Percentiles rank a stretch among this genome's conserved stretches.
These are phyloP conservation scores for Erpobdella octoculata DNA, from an alignment of 2,888 invertebrate genomes.

Conservation along the genomic window DNA sequence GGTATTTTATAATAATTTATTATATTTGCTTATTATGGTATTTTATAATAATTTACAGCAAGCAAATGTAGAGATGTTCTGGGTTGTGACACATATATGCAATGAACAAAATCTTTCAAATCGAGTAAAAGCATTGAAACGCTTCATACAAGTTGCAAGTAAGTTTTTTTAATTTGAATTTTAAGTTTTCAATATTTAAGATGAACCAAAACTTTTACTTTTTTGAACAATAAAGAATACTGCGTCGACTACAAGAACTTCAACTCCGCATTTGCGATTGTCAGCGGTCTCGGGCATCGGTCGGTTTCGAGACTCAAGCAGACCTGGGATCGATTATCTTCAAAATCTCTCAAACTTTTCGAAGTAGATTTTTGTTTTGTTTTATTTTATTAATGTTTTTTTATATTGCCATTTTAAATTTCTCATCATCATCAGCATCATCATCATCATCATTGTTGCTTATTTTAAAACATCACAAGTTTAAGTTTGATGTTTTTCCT, in stretches of 20 bases:
- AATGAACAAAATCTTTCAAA: slow-evolving; percentile 78
- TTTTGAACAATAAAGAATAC: slow-evolving; percentile 6
- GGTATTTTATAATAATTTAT: too few species aligned
- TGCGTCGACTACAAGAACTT: slow-evolving; percentile 20
- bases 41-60: slow-evolving; percentile 54
- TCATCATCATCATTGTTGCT: too few species aligned
- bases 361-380: slow-evolving; percentile 51
- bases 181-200: background rate
- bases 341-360: slow-evolving; percentile 83
- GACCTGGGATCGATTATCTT: slow-evolving; percentile 94
- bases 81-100: slow-evolving; percentile 97
- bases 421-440: too few species aligned
- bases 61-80: slow-evolving; percentile 97
- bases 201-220: background rate
- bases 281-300: slow-evolving; percentile 91
- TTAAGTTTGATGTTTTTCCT: too few species aligned
- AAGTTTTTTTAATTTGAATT: too few species aligned
- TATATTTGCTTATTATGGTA: too few species aligned
- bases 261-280: slow-evolving; percentile 56
- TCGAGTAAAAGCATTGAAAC: slow-evolving; percentile 91
- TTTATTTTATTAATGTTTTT: too few species aligned
- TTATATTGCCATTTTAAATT: too few species aligned
- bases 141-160: slow-evolving; percentile 91
- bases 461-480: too few species aligned
- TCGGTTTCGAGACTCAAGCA: slow-evolving; percentile 81